These are phyloP conservation scores for Chlamydotis undulata DNA, from an alignment of 2,113 vertebrate genomes.

Conservation along the genomic window DNA sequence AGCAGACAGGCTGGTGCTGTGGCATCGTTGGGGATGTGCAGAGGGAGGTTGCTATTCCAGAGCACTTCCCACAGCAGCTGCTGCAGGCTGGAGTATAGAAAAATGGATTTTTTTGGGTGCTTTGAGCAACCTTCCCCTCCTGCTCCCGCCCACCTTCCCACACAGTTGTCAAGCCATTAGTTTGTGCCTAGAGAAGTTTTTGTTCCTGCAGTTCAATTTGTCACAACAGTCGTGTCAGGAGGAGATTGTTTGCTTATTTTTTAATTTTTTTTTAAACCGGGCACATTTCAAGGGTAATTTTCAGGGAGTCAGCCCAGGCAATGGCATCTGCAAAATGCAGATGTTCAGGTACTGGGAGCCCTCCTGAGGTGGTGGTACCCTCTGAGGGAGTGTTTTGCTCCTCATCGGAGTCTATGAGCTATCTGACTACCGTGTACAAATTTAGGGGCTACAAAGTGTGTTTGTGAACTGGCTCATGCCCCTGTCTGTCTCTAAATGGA, in stretches of 20 bases:
- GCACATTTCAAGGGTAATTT: neutral
- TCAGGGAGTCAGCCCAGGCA: neutral
- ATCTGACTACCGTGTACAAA: neutral
- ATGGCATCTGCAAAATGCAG: neutral
- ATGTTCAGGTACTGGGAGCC: neutral
- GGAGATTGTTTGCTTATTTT: neutral
- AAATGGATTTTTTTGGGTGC: neutral
- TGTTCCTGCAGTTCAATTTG: neutral
- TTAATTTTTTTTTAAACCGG: neutral
- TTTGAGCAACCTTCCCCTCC: neutral
- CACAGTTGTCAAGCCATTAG: neutral
- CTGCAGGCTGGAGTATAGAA: neutral
- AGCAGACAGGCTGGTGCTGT: neutral
- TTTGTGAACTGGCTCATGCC: neutral
- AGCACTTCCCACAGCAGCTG: neutral
- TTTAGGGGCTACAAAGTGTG: neutral
- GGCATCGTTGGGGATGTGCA: neutral
- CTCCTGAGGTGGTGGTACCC: neutral
- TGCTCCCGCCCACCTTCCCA: neutral
- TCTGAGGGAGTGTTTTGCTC: neutral
- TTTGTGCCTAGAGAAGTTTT: neutral
- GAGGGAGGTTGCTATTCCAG: neutral
- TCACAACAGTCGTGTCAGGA: neutral
- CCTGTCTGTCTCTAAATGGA: neutral
- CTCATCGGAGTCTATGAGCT: neutral